These are phyloP conservation scores for Oryzias celebensis DNA, from an alignment of 2,113 vertebrate species.

Conservation along the genomic window DNA sequence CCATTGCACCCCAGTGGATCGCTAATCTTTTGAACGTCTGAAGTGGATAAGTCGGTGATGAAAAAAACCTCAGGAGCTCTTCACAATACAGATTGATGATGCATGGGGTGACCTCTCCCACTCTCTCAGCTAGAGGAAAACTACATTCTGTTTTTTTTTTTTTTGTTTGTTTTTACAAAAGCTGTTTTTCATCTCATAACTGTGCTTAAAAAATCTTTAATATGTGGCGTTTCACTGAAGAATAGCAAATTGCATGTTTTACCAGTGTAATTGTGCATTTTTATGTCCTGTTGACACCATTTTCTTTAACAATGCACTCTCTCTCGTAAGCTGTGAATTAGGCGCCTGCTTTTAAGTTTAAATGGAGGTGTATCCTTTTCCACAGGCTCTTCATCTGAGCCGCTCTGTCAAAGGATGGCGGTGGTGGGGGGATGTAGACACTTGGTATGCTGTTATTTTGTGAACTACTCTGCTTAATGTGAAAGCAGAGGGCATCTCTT, in stretches of 20 bases:
- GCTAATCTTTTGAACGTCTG: conserved; percentile 72
- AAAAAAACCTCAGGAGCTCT: conserved; percentile 60
- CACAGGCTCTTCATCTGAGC: conserved; percentile 49
- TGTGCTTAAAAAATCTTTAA: conserved; percentile 11
- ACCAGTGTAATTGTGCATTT: conserved; percentile 59
- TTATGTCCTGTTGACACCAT: conserved; percentile 47
- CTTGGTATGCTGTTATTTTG: conserved; percentile 75
- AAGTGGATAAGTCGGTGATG: conserved; percentile 69
- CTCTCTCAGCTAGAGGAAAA: conserved; percentile 20
- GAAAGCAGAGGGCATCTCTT: conserved; percentile 75
- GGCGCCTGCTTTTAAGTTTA: conserved; percentile 68
- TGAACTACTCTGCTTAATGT: conserved; percentile 73
- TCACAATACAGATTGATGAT: conserved; percentile 63
- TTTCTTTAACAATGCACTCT: conserved; percentile 38
- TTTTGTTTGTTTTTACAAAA: conserved; percentile 3
- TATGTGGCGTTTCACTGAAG: conserved; percentile 2
- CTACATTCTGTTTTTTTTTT: background rate
- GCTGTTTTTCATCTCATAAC: conserved; percentile 12
- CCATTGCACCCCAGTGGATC: conserved; percentile 58
- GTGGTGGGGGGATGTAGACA: conserved; percentile 52
- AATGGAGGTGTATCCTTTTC: conserved; percentile 69
- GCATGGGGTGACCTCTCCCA: conserved; percentile 23
- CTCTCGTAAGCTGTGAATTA: conserved; percentile 54
- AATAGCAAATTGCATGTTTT: conserved; percentile 61
- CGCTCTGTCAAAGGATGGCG: conserved; percentile 45